These are phyloP conservation scores for Hemicrepidius hirtus DNA, from an alignment of 2,888 invertebrate genomes.

Conservation along the genomic window DNA sequence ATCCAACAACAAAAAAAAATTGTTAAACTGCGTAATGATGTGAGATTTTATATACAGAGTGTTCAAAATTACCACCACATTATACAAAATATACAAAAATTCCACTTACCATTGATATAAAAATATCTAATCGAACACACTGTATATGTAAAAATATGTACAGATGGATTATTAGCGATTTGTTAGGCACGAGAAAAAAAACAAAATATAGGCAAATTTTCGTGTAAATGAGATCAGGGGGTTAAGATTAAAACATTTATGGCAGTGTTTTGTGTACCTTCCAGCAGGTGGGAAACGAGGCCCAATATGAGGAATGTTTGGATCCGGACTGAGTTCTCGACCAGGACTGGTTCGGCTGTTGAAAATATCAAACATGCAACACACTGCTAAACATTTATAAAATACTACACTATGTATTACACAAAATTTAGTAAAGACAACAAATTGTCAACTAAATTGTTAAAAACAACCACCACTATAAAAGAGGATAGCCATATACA, in stretches of 20 bases:
- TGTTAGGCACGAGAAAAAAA: not conserved
- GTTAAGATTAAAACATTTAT: constrained; percentile 27
- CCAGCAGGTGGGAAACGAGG: constrained; percentile 91
- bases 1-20: not conserved
- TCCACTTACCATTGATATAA: not conserved
- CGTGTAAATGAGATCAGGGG: not conserved
- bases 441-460: not conserved
- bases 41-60: not conserved
- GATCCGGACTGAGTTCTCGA: constrained; percentile 87
- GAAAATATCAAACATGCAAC: constrained; percentile 67
- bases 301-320: constrained; percentile 91
- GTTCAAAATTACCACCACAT: not conserved
- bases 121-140: constrained; percentile 31
- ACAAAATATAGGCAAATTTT: constrained; percentile 6
- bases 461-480: no score
- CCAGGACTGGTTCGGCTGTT: constrained; percentile 91
- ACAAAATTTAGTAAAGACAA: constrained; percentile 2
- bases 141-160: constrained; percentile 41
- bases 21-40: no score
- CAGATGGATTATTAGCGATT: constrained; percentile 7
- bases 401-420: constrained; percentile 26
- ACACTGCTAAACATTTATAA: constrained; percentile 43
- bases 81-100: constrained; percentile 5
- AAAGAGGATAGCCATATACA: no score
- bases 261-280: constrained; percentile 76